phyloP scores from a whole-genome alignment of 92 coral and sea anemone genomes.

The Metridium senile region DNA sequence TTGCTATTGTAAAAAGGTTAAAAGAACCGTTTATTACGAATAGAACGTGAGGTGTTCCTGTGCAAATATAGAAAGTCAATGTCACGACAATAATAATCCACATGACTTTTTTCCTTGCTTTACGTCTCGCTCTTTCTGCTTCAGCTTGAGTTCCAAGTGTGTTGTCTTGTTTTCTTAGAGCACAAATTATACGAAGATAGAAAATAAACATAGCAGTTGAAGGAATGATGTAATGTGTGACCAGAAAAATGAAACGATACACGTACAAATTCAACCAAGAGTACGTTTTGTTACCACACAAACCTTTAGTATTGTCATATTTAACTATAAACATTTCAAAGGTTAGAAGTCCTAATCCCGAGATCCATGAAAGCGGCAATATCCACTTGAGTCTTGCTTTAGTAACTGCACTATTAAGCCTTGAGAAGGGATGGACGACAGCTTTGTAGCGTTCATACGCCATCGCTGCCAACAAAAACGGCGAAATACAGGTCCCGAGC shows the following conservation, averaged over 20 bases:
- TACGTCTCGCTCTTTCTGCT: background rate
- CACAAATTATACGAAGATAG: background rate
- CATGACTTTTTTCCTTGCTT: slow-evolving; percentile 6
- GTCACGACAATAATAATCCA: background rate
- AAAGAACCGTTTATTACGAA: background rate
- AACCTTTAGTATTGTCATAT: background rate
- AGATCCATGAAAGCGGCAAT: background rate
- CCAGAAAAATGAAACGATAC: background rate
- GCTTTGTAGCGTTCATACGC: slow-evolving; percentile 11
- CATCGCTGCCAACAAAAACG: background rate
- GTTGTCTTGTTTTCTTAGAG: background rate
- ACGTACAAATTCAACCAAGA: background rate
- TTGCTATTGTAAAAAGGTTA: background rate
- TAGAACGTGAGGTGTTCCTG: background rate
- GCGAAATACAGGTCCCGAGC: background rate
- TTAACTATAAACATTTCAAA: background rate
- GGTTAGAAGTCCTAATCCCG: background rate
- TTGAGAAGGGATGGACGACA: slow-evolving; percentile 2
- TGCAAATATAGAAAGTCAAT: background rate
- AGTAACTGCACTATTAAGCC: background rate
- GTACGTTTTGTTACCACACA: background rate
- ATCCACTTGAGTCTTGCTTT: background rate
- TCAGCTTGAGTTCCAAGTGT: background rate
- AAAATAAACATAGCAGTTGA: background rate
- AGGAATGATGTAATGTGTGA: background rate